A percentile compares a stretch with the other conserved stretches of the same genome.
These are phyloP conservation scores for Physeter macrocephalus DNA, from an alignment of 2,113 vertebrate genomes.

Conservation along the genomic window DNA sequence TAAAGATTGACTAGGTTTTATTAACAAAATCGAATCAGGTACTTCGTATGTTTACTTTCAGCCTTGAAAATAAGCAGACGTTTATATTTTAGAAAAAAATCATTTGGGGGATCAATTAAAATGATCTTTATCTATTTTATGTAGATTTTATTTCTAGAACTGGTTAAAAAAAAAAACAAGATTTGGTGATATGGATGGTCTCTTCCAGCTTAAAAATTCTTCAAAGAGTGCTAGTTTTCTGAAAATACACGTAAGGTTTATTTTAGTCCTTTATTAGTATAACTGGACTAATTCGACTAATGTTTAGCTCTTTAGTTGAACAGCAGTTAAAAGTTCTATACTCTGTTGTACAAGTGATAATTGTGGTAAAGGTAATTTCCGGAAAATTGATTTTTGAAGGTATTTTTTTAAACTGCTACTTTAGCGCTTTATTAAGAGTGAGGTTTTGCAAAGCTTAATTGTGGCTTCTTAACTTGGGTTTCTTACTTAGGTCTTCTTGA, in stretches of 20 bases:
- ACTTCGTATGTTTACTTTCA: background rate
- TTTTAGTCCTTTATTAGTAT: conserved; percentile 36
- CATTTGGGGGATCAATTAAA: background rate
- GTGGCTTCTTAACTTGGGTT: conserved; percentile 42
- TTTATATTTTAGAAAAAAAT: conserved; percentile 27
- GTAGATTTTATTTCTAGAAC: conserved; percentile 33
- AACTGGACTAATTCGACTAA: background rate
- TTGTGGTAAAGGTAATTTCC: conserved; percentile 59
- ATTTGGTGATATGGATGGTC: background rate
- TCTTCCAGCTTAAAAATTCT: conserved; percentile 5
- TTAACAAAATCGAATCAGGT: conserved; percentile 18
- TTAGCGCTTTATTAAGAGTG: conserved; percentile 53
- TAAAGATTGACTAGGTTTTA: conserved; percentile 46
- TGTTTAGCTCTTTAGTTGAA: conserved; percentile 8
- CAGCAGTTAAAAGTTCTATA: conserved; percentile 37
- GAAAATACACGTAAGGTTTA: background rate
- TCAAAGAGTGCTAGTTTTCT: conserved; percentile 39
- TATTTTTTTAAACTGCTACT: conserved; percentile 23
- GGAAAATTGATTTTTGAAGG: conserved; percentile 60
- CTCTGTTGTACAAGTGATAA: conserved; percentile 14
- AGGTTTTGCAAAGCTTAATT: conserved; percentile 57
- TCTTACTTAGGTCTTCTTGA: conserved; percentile 57
- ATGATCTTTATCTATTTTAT: conserved; percentile 21
- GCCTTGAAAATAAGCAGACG: conserved; percentile 3
- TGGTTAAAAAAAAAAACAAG: background rate